A percentile compares a stretch with the other conserved stretches of the same genome.
Evolutionary conservation across 2,888 invertebrate genomes (phyloP).

Genomic region (Cataglyphis rosenhaueri): DNA sequence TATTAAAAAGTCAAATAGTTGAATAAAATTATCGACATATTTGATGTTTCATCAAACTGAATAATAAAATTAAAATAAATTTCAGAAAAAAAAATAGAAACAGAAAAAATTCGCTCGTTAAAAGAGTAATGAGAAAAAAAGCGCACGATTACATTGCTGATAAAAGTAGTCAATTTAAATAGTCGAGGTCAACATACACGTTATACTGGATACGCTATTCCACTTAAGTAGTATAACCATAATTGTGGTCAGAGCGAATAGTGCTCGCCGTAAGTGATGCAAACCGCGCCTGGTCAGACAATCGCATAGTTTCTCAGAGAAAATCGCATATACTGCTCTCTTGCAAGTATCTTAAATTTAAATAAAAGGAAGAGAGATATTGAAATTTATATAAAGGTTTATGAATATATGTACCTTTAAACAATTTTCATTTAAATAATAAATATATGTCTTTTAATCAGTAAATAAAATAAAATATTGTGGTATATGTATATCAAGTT

Average conservation of each 20-base stretch:
- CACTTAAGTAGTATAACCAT: slow-evolving; percentile 41
- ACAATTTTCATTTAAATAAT: not conserved
- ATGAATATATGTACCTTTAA: not conserved
- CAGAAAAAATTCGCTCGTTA: not conserved
- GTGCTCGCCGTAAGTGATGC: slow-evolving; percentile 34
- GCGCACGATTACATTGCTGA: not conserved
- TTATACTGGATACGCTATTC: slow-evolving; percentile 5
- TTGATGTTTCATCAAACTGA: not conserved
- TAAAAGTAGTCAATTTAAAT: slow-evolving; percentile 36
- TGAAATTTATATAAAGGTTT: not conserved
- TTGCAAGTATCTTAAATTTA: not conserved
- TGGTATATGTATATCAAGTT: not conserved
- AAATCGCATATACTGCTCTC: not conserved
- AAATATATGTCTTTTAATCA: not conserved
- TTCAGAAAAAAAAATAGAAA: not conserved
- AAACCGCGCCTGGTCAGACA: slow-evolving; percentile 26
- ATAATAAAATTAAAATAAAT: not conserved
- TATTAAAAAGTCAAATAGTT: not conserved
- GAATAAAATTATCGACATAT: not conserved
- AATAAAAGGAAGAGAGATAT: not conserved
- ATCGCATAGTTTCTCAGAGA: not conserved
- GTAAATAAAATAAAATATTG: not conserved
- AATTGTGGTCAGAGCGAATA: slow-evolving; percentile 29
- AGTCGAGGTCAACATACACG: slow-evolving; percentile 1
- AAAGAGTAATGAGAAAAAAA: slow-evolving; percentile 26